Evolutionary conservation across 2,888 invertebrate species (phyloP), one percentile per base, ranked within the genome.

Genomic region (Acanthococcus lagerstroemiae): DNA sequence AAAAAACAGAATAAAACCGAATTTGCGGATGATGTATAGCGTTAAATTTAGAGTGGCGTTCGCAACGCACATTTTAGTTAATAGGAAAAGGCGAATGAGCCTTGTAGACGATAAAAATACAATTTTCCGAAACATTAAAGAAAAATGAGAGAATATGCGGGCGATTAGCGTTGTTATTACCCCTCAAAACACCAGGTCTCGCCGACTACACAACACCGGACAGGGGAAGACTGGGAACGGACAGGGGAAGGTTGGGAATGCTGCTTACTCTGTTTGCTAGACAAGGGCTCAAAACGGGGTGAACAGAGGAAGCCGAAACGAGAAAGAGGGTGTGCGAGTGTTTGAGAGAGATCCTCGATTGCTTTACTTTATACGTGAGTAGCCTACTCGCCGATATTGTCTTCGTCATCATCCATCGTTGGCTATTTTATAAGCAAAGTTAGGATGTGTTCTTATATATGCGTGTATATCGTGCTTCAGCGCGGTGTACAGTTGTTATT

Each of bases 51-150:
- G 37, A 9, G 37, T 37, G 12, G 12, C 37, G 37, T 37, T n/a
- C 37, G 12, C 12, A 37, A n/a, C 37, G 37, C n/a, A 37, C 37
- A 37, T 37, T 61, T 37, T 52, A 52, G 61, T 61, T 61, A 61
- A 61, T 61, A 61, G 52, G 61, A 61, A 61, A 61, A 61, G 48
- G 17, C 50, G 50, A 50, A 61, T 61, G 52, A 61, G 61, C 37
- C 27, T 24, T 37, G 54, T 54, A 61, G 30, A 61, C 61, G 61
- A 61, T 61, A 61, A 61, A 61, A 61, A 61, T 61, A 61, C 61
- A 61, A 61, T 61, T 61, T 61, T 61, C 61, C 61, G 50, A 61
- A 61, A 61, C 61, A 61, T 61, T 61, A 52, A 61, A 61, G 61
- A 61, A 61, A 61, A 61, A 50, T 61, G 61, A 61, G 52, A 52